phyloP scores from a whole-genome alignment of 2,113 vertebrate genomes.

The Peromyscus polionotus region DNA sequence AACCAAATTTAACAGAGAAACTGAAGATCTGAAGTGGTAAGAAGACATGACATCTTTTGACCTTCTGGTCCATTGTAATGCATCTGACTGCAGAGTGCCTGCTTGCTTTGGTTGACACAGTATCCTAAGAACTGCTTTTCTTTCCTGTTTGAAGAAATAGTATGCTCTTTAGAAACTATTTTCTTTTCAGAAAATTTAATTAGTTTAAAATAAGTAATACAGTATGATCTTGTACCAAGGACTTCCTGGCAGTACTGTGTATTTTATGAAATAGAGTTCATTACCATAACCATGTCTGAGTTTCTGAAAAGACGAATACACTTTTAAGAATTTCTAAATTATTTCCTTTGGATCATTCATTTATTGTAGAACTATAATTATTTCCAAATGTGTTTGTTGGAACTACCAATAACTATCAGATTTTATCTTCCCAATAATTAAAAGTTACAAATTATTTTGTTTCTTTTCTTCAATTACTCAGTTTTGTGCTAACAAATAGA shows the following conservation, averaged over 20 bases:
- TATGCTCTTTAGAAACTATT: neutral
- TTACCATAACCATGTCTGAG: neutral
- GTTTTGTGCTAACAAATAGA: neutral
- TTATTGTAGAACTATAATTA: neutral
- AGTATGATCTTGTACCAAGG: neutral
- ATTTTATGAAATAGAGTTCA: constrained; percentile 29
- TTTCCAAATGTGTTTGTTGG: neutral
- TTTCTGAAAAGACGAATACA: constrained; percentile 1
- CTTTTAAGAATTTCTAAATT: neutral
- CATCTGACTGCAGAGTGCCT: neutral
- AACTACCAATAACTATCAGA: neutral
- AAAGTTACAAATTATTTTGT: neutral
- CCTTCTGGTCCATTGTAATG: neutral
- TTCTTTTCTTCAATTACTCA: neutral
- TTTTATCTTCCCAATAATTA: neutral
- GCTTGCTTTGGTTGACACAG: neutral
- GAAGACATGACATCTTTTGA: neutral
- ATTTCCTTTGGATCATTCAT: neutral
- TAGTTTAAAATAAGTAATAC: neutral
- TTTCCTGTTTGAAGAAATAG: neutral
- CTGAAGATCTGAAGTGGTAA: neutral
- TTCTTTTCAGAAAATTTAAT: neutral
- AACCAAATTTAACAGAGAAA: neutral
- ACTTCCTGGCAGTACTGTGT: neutral
- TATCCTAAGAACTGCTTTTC: neutral